These are phyloP conservation scores for Yponomeuta malinellus DNA, from an alignment of 2,888 invertebrate species.

Conservation along the genomic window DNA sequence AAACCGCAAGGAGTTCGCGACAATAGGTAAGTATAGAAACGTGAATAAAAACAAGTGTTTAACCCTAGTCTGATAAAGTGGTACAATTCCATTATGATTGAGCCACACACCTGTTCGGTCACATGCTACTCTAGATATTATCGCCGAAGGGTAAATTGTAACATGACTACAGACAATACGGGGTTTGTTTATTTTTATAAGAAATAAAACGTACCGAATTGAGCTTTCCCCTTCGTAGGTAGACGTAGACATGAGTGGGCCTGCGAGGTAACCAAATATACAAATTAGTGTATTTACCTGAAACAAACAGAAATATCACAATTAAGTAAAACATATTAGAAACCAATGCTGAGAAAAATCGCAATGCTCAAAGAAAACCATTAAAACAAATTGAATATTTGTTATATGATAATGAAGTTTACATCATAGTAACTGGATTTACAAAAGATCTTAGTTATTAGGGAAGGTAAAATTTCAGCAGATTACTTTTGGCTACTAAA, in stretches of 20 bases:
- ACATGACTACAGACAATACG: background rate
- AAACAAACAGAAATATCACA: constrained; percentile 23
- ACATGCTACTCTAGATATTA: constrained; percentile 1
- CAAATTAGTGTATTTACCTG: constrained; percentile 21
- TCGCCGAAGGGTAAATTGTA: background rate
- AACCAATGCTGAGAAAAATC: background rate
- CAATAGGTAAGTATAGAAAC: no score
- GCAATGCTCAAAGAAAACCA: no score
- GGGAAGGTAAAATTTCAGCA: no score
- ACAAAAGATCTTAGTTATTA: no score
- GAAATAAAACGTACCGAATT: constrained; percentile 24
- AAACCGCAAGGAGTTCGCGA: no score
- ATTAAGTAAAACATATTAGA: background rate
- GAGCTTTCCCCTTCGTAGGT: no score
- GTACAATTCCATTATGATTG: constrained; percentile 39
- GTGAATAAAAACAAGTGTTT: background rate
- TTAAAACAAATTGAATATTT: no score
- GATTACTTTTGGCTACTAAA: no score
- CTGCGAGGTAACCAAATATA: no score
- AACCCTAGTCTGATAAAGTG: constrained; percentile 2
- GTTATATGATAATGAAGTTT: no score
- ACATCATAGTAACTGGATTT: no score
- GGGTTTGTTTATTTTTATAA: constrained; percentile 20
- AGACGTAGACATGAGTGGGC: no score
- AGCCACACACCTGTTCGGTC: background rate